Conservation (phyloP, 2,888 invertebrate species). For the Tipula unca region DNA sequence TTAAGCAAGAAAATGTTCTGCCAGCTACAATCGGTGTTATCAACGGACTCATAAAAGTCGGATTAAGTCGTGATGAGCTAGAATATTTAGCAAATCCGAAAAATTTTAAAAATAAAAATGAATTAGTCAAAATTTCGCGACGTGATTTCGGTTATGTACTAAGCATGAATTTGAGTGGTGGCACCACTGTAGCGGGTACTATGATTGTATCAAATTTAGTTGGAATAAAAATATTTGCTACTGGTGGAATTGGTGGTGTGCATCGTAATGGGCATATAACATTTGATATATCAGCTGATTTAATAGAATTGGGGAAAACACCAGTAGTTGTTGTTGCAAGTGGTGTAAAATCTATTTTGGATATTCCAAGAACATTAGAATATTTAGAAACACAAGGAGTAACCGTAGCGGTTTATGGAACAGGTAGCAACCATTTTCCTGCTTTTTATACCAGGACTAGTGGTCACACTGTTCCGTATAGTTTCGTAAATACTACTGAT, state of each 20-base stretch:
- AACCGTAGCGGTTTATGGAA: constrained; percentile 70
- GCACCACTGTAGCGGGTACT: constrained; percentile 95
- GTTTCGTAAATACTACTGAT: constrained; percentile 50
- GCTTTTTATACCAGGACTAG: constrained; percentile 85
- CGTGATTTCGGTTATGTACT: constrained; percentile 74
- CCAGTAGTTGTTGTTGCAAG: constrained; percentile 88
- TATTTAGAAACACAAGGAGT: constrained; percentile 95
- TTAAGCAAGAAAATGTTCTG: constrained; percentile 67
- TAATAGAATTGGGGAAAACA: constrained; percentile 80
- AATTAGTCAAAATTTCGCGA: constrained; percentile 71
- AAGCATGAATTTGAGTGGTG: constrained; percentile 65
- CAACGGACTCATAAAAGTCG: constrained; percentile 73
- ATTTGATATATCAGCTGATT: constrained; percentile 90
- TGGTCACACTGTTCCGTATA: constrained; percentile 62
- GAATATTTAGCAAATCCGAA: background rate
- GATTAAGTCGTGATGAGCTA: constrained; percentile 43
- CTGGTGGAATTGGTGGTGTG: constrained; percentile 87
- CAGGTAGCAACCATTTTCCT: constrained; percentile 70
- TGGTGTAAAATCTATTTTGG: constrained; percentile 95
- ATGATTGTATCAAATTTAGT: constrained; percentile 73
- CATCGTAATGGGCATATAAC: constrained; percentile 81
- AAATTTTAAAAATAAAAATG: background rate
- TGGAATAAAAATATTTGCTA: constrained; percentile 86
- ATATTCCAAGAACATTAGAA: constrained; percentile 89
- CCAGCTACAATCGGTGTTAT: constrained; percentile 92